These are phyloP conservation scores for Puffinus mauretanicus DNA, from an alignment of 2,113 vertebrate species.

Conservation along the genomic window DNA sequence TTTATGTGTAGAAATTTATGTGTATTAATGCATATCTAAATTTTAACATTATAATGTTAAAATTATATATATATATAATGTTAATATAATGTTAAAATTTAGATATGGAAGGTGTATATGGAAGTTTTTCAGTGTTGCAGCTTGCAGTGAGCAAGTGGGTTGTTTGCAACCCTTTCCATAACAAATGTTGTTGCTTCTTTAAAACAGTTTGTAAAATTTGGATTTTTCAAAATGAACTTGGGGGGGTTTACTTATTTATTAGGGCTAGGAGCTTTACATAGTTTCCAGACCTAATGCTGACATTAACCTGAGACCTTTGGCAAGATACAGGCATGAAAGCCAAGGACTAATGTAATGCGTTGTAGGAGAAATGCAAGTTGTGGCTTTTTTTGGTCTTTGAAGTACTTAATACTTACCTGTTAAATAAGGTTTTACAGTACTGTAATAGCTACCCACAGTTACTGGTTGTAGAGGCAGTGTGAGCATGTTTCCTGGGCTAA, in stretches of 20 bases:
- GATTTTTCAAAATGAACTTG: background rate
- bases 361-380: background rate
- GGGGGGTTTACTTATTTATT: background rate
- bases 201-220: background rate
- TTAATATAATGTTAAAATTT: background rate
- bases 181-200: background rate
- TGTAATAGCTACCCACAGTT: background rate
- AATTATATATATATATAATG: no score
- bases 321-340: background rate
- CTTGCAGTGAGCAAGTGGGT: background rate
- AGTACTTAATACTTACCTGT: background rate
- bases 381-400: background rate
- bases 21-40: no score
- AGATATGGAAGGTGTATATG: background rate
- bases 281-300: background rate
- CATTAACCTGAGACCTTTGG: background rate
- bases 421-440: background rate
- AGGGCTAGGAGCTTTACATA: background rate
- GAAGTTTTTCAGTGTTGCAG: background rate
- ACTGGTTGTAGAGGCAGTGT: background rate
- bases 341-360: background rate
- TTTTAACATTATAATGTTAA: no score
- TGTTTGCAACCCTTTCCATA: background rate
- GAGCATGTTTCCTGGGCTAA: background rate
- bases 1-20: background rate